Evolutionary conservation across 2,113 vertebrate species (phyloP).

Genomic region (Leuciscus idus): DNA sequence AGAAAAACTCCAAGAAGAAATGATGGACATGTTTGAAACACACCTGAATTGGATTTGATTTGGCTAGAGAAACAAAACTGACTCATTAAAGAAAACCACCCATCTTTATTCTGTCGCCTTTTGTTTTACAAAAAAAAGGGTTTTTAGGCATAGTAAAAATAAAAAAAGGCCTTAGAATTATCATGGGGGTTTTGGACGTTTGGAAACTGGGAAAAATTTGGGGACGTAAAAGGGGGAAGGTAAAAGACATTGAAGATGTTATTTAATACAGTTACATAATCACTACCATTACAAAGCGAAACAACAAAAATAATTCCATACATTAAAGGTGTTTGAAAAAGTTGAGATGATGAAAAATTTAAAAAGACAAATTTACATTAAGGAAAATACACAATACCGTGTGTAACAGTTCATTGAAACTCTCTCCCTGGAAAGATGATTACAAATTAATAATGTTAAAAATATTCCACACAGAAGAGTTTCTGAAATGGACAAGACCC

Average conservation of each 20-base stretch:
- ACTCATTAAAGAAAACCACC: background rate
- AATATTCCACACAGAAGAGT: constrained; percentile 7
- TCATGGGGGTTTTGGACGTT: background rate
- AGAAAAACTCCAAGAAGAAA: background rate
- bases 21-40: background rate
- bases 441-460: constrained; percentile 24
- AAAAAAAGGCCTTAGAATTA: background rate
- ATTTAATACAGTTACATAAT: constrained; percentile 19
- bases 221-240: background rate
- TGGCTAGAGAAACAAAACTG: background rate
- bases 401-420: background rate
- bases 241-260: background rate
- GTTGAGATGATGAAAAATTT: background rate
- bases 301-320: constrained; percentile 32
- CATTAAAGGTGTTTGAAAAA: constrained; percentile 17
- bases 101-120: background rate
- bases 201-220: background rate
- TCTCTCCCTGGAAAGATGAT: constrained; percentile 15
- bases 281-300: background rate
- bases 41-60: constrained; percentile 3
- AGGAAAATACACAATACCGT: constrained; percentile 15
- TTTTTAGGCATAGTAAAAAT: background rate
- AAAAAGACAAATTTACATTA: constrained; percentile 28
- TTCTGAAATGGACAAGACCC: background rate
- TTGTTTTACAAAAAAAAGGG: background rate